A percentile compares a stretch with the other conserved stretches of the same genome.
These are phyloP conservation scores for Phocoena sinus DNA, from an alignment of 2,113 vertebrate genomes.

Conservation along the genomic window DNA sequence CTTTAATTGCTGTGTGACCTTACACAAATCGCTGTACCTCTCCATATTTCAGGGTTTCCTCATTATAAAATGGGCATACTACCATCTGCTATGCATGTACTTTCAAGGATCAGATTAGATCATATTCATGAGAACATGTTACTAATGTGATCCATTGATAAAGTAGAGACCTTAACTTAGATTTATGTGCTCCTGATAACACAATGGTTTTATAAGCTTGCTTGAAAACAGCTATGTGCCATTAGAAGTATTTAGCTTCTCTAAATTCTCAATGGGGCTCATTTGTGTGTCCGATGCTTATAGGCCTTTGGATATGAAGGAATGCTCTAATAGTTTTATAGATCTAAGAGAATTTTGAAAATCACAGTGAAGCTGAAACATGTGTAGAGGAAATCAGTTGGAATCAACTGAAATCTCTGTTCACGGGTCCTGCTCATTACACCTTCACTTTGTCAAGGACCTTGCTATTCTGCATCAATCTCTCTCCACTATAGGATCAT, in stretches of 20 bases:
- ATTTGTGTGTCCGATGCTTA: not conserved
- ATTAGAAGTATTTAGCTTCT: not conserved
- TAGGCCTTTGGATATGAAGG: not conserved
- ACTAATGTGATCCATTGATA: not conserved
- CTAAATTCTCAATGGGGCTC: not conserved
- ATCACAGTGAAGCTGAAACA: not conserved
- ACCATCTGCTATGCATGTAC: not conserved
- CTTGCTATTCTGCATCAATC: not conserved
- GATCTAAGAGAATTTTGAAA: not conserved
- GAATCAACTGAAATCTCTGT: not conserved
- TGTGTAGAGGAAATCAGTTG: not conserved
- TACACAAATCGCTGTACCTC: not conserved
- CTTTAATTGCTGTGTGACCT: not conserved
- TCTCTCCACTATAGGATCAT: not conserved
- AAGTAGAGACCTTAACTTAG: not conserved
- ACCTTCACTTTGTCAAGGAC: not conserved
- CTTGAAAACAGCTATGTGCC: not conserved
- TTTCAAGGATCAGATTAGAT: not conserved
- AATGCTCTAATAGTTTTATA: not conserved
- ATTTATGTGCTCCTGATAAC: not conserved
- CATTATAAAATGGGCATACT: not conserved
- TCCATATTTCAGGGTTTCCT: not conserved
- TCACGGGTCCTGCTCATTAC: not conserved
- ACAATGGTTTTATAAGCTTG: not conserved
- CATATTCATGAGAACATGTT: not conserved